phyloP scores from a whole-genome alignment of 1,140 invertebrate species.

The Drepana arcuata region DNA sequence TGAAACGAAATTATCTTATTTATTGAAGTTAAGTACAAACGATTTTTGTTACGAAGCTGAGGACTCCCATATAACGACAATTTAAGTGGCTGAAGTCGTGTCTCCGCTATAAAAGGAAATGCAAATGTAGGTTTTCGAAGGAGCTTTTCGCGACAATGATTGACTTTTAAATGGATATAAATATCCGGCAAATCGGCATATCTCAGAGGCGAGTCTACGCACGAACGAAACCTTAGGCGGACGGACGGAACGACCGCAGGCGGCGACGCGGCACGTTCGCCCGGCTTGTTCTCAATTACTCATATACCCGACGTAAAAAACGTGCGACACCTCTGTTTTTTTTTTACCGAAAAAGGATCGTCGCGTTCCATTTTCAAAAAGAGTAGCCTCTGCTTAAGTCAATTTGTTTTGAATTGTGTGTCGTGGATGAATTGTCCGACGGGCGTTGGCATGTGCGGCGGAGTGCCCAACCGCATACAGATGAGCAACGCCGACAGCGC shows the following conservation, averaged over 20 bases:
- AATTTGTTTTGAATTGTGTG: constrained; percentile 45
- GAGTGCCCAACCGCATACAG: constrained; percentile 30
- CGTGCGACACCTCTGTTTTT: constrained; percentile 18
- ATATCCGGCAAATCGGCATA: constrained; percentile 21
- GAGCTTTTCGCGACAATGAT: constrained; percentile 30
- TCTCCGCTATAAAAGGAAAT: constrained; percentile 22
- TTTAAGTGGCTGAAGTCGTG: constrained; percentile 24
- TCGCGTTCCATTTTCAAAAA: constrained; percentile 28
- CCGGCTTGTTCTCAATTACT: constrained; percentile 26
- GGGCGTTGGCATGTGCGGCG: not conserved
- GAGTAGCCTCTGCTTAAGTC: constrained; percentile 25
- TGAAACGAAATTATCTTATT: too few species aligned
- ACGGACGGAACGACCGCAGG: not conserved
- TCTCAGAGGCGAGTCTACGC: constrained; percentile 7
- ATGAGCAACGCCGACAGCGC: constrained; percentile 15
- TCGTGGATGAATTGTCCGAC: constrained; percentile 29
- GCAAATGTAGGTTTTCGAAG: constrained; percentile 26
- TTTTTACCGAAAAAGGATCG: constrained; percentile 25
- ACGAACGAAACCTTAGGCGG: not conserved
- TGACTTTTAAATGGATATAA: constrained; percentile 42
- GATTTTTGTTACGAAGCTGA: constrained; percentile 12
- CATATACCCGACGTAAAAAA: constrained; percentile 24
- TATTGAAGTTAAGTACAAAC: too few species aligned
- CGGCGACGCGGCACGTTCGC: constrained; percentile 11
- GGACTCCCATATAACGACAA: constrained; percentile 22